phyloP scores from a whole-genome alignment of 2,797 vertebrate genomes.

The Chanos chanos region DNA sequence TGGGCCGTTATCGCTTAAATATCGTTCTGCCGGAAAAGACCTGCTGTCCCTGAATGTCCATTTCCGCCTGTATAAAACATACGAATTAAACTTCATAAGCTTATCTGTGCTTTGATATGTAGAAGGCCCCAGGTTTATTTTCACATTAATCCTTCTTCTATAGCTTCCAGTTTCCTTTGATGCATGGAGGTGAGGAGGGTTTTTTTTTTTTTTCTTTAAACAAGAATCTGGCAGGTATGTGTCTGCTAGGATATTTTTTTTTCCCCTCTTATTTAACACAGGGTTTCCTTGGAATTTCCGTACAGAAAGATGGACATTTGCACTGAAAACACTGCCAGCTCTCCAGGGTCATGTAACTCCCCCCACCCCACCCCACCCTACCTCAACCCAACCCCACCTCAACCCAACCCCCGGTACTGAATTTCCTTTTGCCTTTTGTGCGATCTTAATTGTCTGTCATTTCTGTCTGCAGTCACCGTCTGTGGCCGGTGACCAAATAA shows the following conservation, averaged over 20 bases:
- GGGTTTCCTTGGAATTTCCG: constrained; percentile 76
- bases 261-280: constrained; percentile 42
- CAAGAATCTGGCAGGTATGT: constrained; percentile 68
- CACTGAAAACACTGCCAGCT: constrained; percentile 73
- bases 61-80: constrained; percentile 77
- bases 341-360: constrained; percentile 69
- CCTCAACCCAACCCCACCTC: no score
- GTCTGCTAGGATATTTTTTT: constrained; percentile 58
- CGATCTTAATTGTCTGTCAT: constrained; percentile 79
- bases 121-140: constrained; percentile 78
- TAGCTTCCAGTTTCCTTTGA: constrained; percentile 69
- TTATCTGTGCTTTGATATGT: constrained; percentile 81
- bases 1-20: constrained; percentile 64
- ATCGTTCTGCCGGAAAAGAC: constrained; percentile 69
- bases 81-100: constrained; percentile 82
- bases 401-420: constrained; percentile 73
- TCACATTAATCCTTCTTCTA: constrained; percentile 74
- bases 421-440: constrained; percentile 72
- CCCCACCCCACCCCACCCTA: not conserved
- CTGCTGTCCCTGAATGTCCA: constrained; percentile 73
- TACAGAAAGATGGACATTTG: constrained; percentile 72
- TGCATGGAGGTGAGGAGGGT: constrained; percentile 74
- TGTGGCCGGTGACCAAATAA: constrained; percentile 74
- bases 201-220: no score
- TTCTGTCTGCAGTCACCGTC: constrained; percentile 71